Conservation (phyloP, 2,888 invertebrate species). For the Pseudococcus longispinus region DNA sequence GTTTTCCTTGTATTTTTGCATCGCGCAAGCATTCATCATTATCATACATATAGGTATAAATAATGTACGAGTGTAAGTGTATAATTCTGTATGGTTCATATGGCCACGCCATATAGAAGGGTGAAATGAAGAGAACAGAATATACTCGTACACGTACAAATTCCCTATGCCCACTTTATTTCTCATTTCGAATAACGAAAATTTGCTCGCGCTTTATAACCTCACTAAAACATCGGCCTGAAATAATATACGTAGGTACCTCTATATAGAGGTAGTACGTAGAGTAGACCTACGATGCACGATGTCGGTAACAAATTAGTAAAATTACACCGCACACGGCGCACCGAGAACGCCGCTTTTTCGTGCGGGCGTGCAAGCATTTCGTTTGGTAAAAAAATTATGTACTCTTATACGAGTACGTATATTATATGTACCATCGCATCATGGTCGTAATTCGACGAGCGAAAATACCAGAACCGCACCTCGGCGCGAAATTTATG, state of each 20-base stretch:
- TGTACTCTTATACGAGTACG: background rate
- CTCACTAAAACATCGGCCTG: background rate
- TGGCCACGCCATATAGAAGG: too few species aligned
- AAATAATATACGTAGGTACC: background rate
- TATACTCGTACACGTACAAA: too few species aligned
- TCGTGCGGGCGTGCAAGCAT: background rate
- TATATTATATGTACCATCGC: background rate
- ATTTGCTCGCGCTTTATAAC: background rate
- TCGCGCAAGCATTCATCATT: too few species aligned
- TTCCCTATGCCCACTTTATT: background rate
- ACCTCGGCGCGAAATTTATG: background rate
- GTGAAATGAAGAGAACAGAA: background rate
- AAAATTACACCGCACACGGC: background rate
- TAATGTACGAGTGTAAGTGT: too few species aligned
- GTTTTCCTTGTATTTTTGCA: too few species aligned
- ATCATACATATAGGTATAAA: too few species aligned
- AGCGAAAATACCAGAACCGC: background rate
- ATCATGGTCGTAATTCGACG: background rate
- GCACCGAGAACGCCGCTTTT: background rate
- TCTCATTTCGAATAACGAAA: slow-evolving; percentile 1
- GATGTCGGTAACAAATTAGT: slow-evolving; percentile 10
- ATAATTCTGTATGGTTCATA: too few species aligned
- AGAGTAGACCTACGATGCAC: background rate
- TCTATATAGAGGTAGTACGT: background rate
- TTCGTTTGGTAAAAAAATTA: background rate